A percentile compares a stretch with the other conserved stretches of the same genome.
phyloP scores from a whole-genome alignment of 2,888 invertebrate genomes.

The Meganola albula region DNA sequence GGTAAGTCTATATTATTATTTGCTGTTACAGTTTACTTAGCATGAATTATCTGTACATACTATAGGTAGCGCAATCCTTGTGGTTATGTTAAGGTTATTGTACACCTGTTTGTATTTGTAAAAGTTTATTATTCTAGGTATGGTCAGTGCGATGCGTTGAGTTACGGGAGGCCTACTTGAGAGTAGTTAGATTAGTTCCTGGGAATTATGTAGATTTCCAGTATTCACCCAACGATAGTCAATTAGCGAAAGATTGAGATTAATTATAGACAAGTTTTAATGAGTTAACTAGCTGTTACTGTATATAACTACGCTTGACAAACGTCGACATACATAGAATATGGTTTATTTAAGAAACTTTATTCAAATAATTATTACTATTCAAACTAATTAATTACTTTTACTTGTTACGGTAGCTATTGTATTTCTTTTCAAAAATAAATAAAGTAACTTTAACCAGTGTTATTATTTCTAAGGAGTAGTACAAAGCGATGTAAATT shows the following conservation, averaged over 20 bases:
- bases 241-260: slow-evolving; percentile 73
- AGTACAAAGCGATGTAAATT: too few species aligned
- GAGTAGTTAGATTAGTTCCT: slow-evolving; percentile 61
- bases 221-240: slow-evolving; percentile 77
- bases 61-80: slow-evolving; percentile 57
- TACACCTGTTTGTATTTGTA: slow-evolving; percentile 73
- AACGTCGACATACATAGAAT: slow-evolving; percentile 37
- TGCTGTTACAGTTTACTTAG: slow-evolving; percentile 32
- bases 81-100: slow-evolving; percentile 63
- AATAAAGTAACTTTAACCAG: slow-evolving; percentile 44
- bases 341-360: slow-evolving; percentile 40
- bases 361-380: slow-evolving; percentile 42
- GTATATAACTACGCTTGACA: slow-evolving; percentile 54
- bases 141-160: slow-evolving; percentile 46
- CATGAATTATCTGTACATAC: slow-evolving; percentile 65
- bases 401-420: slow-evolving; percentile 59
- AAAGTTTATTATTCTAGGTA: slow-evolving; percentile 62
- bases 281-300: slow-evolving; percentile 48
- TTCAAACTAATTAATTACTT: slow-evolving; percentile 54
- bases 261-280: slow-evolving; percentile 62
- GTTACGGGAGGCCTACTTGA: slow-evolving; percentile 54
- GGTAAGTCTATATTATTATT: slow-evolving; percentile 17
- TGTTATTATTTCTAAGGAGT: too few species aligned
- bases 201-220: slow-evolving; percentile 53
- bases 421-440: slow-evolving; percentile 58